Evolutionary conservation across 2,113 vertebrate species (phyloP), one percentile per base, ranked within the genome.

Genomic region (Sturnira hondurensis): DNA sequence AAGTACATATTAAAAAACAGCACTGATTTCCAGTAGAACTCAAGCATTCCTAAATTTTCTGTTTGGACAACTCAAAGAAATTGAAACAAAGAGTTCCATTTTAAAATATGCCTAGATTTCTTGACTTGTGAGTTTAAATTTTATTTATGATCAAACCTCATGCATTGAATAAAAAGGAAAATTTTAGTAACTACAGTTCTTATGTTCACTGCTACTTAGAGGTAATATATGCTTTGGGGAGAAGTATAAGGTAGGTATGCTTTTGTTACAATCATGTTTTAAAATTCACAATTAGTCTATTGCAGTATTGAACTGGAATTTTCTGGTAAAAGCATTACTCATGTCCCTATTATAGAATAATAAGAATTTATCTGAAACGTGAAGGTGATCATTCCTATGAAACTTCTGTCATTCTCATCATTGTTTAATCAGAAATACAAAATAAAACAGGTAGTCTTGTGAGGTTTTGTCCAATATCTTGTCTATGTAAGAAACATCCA

Each of bases 21-120:
- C 56, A 65, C 65, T 71, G 82, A 87, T 81, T 85, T 31, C 58
- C 17, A 58, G 36, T 84, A 92, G 33, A 97, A 86, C 78, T 86
- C 86, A 89, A 85, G 17, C 24, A 76, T 91, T 94, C n/a, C 58
- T 92, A 89, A 90, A 71, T 77, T 95, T 92, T 43, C n/a, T 95
- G 14, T 45, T 36, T 76, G 15, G 22, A 36, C 10, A 70, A 83
- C 52, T 88, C 58, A 82, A 84, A 90, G 31, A 52, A 33, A 33
- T 20, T 77, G 17, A 77, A 77, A 77, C 47, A 52, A 31, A 74
- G 11, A 77, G 9, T 50, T 50, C 28, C 33, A 24, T 74, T 88
- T 94, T 94, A 47, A 90, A 90, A 71, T 56, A 45, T 9, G 17
- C 38, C 83, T 86, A 43, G 26, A 65, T 96, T 86, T 89, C 52